Base-by-base conservation (phyloP, 92 coral and sea anemone genomes). In the Actinostola sp. region DNA sequence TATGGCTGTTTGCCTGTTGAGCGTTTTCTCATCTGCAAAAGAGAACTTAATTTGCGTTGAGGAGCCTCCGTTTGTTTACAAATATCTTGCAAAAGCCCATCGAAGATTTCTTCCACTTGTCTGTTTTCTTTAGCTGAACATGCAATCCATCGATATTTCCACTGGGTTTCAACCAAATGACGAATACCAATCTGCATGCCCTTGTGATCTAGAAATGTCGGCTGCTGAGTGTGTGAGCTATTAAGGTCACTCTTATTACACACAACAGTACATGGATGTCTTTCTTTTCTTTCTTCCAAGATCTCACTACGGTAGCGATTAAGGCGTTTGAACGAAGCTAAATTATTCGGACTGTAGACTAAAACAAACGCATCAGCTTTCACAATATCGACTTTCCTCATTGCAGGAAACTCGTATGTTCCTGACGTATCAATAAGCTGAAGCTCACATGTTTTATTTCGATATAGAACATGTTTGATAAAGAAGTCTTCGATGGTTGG, bases 381-480 rank as follows among this genome's bases (percentile, higher is more conserved):
- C 12, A 75, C 66, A 59, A 94, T 94, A 27, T 88, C 94, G 2
- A 94, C 86, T 35, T 84, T 71, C 56, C 98, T 74, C 98, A 94
- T 94, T 20, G 92, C 98, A 1, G 98, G 97, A 50, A 94, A 94
- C 41, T 94, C 97, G 61, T 94, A 90, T 39, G 85, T 72, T 14
- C 98, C 98, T 12, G 98, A 84, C 1, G 92, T 94, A 44, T 94
- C 98, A n/a, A 94, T 80, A 45, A 94, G 79, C 36, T 86, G 94
- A 23, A 94, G 89, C 36, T 89, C 86, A 33, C 84, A 91, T 31
- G 97, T 76, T 43, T 88, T 84, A 56, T 89, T 88, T 25, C 71
- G 81, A 55, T 81, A 82, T 34, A 84, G 67, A 15, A 94, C 69
- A 26, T 94, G 94, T 29, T 88, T 86, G 15, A 89, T 89, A 56